Percentiles rank a stretch among this genome's conserved stretches.
These are phyloP conservation scores for Typhlomys cinereus DNA, from an alignment of 2,113 vertebrate genomes.

Conservation along the genomic window DNA sequence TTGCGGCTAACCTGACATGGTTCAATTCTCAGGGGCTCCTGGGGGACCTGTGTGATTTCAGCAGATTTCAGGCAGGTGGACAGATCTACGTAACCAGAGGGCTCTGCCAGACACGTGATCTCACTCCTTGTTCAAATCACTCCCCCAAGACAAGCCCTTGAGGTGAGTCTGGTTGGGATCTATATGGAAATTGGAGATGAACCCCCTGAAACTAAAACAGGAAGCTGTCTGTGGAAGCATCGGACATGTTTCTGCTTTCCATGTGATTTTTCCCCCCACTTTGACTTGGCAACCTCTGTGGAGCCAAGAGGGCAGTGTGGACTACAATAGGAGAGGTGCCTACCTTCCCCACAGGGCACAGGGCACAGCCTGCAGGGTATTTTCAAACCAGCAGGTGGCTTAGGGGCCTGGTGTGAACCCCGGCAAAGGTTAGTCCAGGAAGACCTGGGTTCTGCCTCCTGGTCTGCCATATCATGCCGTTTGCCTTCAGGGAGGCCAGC, in stretches of 20 bases:
- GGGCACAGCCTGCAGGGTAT: neutral
- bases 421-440: neutral
- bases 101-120: neutral
- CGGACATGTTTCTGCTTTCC: constrained; percentile 26
- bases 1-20: neutral
- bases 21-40: neutral
- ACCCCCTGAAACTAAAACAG: neutral
- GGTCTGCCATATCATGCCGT: neutral
- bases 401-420: neutral
- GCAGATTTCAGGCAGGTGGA: neutral
- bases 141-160: neutral
- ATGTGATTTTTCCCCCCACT: constrained; percentile 39
- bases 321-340: neutral
- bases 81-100: neutral
- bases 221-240: neutral
- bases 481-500: neutral
- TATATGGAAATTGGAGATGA: neutral
- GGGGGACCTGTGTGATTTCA: neutral
- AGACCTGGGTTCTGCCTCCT: neutral
- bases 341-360: neutral
- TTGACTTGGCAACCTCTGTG: neutral
- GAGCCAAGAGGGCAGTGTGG: neutral
- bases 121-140: neutral
- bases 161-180: neutral
- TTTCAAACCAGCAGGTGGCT: neutral